A percentile compares a stretch with the other conserved stretches of the same genome.
phyloP scores from a whole-genome alignment of 37 sponge, comb jelly and placozoan genomes.

The Tethya wilhelma region DNA sequence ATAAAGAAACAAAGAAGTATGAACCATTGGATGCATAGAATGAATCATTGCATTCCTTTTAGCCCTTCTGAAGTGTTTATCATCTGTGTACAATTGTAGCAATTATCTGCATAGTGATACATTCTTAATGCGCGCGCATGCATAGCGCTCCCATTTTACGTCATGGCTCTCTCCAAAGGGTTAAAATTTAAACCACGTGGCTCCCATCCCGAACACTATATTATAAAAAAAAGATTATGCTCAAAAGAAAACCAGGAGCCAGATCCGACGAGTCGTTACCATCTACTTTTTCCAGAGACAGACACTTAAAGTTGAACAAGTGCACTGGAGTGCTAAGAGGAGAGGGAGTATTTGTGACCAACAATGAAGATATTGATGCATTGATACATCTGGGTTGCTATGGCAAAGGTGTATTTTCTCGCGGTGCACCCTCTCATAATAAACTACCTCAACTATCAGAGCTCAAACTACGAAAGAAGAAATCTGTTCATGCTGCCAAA shows the following conservation, averaged over 20 bases:
- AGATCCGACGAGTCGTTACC: neutral
- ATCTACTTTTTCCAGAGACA: neutral
- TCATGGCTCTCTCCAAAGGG: no score
- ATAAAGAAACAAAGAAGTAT: no score
- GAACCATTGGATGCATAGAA: no score
- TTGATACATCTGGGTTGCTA: slow-evolving; percentile 24
- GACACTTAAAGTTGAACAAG: neutral
- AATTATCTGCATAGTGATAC: no score
- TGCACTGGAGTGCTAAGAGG: slow-evolving; percentile 34
- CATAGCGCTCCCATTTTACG: no score
- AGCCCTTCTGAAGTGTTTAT: no score
- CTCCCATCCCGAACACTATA: neutral
- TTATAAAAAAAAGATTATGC: slow-evolving; percentile 4
- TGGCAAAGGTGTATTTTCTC: slow-evolving; percentile 55
- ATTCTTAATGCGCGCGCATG: no score
- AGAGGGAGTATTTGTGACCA: slow-evolving; percentile 10
- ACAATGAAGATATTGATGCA: neutral
- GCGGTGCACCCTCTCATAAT: slow-evolving; percentile 30
- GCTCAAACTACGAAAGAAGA: no score
- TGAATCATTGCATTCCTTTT: no score
- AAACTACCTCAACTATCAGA: neutral
- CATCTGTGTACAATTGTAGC: no score
- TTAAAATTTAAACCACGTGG: no score
- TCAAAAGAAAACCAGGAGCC: neutral
- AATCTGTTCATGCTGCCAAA: no score